These are phyloP conservation scores for Hydrozoanthus tunicans DNA, from an alignment of 64 coral and sea anemone species.

Conservation along the genomic window DNA sequence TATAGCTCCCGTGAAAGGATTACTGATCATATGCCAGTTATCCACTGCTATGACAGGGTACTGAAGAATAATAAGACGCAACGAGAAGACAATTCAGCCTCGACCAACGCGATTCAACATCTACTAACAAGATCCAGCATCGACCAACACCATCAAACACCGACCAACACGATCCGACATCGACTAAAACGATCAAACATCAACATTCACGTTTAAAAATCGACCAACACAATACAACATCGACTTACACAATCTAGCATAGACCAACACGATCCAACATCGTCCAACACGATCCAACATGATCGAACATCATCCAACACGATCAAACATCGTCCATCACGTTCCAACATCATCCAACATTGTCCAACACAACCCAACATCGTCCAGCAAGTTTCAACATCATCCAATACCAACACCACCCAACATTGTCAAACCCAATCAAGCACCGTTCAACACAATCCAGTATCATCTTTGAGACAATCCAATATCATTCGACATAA, in stretches of 20 bases:
- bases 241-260: no score
- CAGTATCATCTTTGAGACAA: no score
- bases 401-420: not conserved
- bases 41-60: slow-evolving; percentile 88
- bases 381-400: not conserved
- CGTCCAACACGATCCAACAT: not conserved
- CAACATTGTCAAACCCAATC: not conserved
- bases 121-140: not conserved
- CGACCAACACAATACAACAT: no score
- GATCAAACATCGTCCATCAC: not conserved
- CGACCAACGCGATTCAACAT: not conserved
- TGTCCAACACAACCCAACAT: not conserved
- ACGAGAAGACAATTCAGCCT: not conserved
- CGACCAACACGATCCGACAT: not conserved
- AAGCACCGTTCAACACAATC: no score
- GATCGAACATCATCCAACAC: not conserved
- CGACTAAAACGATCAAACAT: not conserved
- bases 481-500: no score
- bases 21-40: slow-evolving; percentile 66
- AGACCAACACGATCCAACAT: not conserved
- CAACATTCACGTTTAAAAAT: not conserved
- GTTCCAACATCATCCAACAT: not conserved
- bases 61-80: slow-evolving; percentile 25
- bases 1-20: slow-evolving; percentile 71
- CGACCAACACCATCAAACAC: not conserved